Base-by-base conservation (phyloP, 2,113 vertebrate genomes). In the Bombycilla garrulus region DNA sequence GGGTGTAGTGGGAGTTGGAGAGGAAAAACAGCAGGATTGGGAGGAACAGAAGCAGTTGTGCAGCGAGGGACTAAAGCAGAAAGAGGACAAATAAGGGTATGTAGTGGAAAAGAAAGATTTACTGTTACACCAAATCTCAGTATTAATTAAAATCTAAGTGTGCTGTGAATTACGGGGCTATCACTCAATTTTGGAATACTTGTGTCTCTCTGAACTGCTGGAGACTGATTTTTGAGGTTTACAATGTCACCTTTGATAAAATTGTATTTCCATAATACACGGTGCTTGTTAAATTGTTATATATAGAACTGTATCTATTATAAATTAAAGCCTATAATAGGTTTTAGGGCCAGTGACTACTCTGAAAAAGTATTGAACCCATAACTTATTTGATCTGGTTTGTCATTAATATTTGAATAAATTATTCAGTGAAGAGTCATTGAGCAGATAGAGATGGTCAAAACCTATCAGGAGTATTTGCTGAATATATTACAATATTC, bases 351-450 rank as follows among this genome's bases (percentile, higher is more conserved):
- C 53, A 50, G 58, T 71, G 81, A 92, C 33, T 81, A 74, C 38
- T 66, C 11, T 33, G 76, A 77, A 86, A 96, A 96, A 90, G 73
- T 50, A 86, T 33, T 79, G 25, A 81, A 60, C 5, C 0, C n/a
- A 45, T 56, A 92, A 88, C 50, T 92, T 71, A 93, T 94, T 82
- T 85, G 16, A 64, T 79, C 33, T 86, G 18, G 47, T 90, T 96
- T 91, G 42, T 36, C 77, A 94, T 96, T 87, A 89, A 79, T 73
- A 36, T 80, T 86, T 65, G 7, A 81, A 79, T 86, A 77, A 95
- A 93, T 94, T 93, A 93, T 95, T 95, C 62, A 74, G 48, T 80
- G 50, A 81, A 61, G 60, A 81, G 35, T 65, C 91, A 93, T 81
- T 84, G 80, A 73, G 22, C 70, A 92, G 42, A 57, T 60, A 94